Evolutionary conservation across 2,888 invertebrate genomes (phyloP).

Genomic region (Dione juno): DNA sequence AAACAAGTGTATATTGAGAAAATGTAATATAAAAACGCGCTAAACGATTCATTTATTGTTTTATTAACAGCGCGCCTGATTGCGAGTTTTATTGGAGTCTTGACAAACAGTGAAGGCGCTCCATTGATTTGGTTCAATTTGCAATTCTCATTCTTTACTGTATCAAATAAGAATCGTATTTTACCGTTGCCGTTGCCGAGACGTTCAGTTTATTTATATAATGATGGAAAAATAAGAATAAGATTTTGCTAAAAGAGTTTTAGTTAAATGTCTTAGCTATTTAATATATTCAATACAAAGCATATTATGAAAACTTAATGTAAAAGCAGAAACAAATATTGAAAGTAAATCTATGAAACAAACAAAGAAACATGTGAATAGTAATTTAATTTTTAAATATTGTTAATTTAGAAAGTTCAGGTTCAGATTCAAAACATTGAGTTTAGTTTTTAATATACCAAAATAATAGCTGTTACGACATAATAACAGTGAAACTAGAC

Average conservation of each 20-base stretch:
- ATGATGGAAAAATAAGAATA: neutral
- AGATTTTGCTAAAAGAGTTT: too few species aligned
- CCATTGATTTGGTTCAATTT: slow-evolving; percentile 51
- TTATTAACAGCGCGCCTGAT: slow-evolving; percentile 32
- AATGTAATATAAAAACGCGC: slow-evolving; percentile 8
- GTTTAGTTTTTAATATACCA: neutral
- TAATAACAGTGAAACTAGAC: neutral
- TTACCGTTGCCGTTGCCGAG: slow-evolving; percentile 12
- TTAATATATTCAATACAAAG: too few species aligned
- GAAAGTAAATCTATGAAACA: too few species aligned
- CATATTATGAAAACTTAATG: too few species aligned
- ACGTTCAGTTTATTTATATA: slow-evolving; percentile 3
- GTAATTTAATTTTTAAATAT: too few species aligned
- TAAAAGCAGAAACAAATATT: too few species aligned
- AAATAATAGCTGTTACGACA: neutral
- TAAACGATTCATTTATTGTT: slow-evolving; percentile 21
- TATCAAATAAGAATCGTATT: slow-evolving; percentile 30
- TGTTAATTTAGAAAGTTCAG: neutral
- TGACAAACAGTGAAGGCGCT: slow-evolving; percentile 50
- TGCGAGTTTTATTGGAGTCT: slow-evolving; percentile 46
- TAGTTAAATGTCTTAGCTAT: too few species aligned
- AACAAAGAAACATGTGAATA: neutral
- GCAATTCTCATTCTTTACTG: slow-evolving; percentile 47
- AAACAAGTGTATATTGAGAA: slow-evolving; percentile 6
- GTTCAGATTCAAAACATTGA: too few species aligned